Conservation (phyloP, 2,888 invertebrate species). For the Glaucopsyche alexis region DNA sequence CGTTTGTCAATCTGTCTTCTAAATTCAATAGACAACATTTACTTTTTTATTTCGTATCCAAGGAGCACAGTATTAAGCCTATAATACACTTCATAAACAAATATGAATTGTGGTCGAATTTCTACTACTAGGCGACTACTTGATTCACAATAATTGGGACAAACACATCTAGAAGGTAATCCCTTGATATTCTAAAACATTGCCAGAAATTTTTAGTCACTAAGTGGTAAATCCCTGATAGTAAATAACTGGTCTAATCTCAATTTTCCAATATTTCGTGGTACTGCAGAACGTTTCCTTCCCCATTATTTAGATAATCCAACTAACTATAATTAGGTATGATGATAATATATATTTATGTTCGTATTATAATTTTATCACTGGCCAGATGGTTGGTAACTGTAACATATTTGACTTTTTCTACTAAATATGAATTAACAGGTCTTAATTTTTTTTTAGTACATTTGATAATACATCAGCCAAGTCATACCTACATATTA, state of each 20-base stretch:
- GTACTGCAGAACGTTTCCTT: background rate
- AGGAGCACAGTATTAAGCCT: too few species aligned
- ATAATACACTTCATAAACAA: too few species aligned
- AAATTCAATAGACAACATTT: too few species aligned
- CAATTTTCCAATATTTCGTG: background rate
- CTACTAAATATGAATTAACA: background rate
- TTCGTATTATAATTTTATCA: too few species aligned
- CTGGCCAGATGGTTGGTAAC: too few species aligned
- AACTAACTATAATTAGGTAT: too few species aligned
- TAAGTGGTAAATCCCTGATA: background rate
- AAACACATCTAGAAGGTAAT: background rate
- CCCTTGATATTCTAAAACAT: background rate
- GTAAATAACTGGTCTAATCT: background rate
- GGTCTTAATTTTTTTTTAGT: background rate
- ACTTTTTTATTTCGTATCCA: too few species aligned
- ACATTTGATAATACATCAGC: background rate
- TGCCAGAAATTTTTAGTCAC: background rate
- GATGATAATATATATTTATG: too few species aligned
- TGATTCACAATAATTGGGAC: background rate
- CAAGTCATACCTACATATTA: background rate
- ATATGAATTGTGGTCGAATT: too few species aligned
- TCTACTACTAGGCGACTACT: background rate
- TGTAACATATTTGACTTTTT: background rate
- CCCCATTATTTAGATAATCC: background rate
- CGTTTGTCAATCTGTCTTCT: too few species aligned